A percentile compares a stretch with the other conserved stretches of the same genome.
Conservation (phyloP, 2,888 invertebrate species). For the Teleiodes luculella region DNA sequence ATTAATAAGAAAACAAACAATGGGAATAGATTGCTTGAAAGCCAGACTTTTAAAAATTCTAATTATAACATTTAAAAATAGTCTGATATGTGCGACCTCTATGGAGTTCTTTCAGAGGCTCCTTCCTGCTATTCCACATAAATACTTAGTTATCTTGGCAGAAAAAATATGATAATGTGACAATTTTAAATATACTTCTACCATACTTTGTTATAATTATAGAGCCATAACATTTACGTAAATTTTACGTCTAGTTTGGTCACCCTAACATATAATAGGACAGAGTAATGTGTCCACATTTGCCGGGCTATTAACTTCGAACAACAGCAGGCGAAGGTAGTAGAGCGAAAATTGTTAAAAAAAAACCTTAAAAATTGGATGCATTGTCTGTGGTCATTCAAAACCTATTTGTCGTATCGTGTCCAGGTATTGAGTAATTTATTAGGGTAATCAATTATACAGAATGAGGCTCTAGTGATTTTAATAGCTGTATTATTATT, state of each 20-base stretch:
- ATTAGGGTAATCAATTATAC: slow-evolving; percentile 11
- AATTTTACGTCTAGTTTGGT: slow-evolving; percentile 29
- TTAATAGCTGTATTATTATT: neutral
- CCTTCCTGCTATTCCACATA: no score
- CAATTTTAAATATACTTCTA: no score
- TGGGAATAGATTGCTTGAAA: no score
- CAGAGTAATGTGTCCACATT: slow-evolving; percentile 56
- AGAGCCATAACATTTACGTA: no score
- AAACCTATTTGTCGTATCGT: slow-evolving; percentile 11
- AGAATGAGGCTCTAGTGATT: slow-evolving; percentile 8
- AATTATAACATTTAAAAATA: no score
- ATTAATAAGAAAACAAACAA: no score
- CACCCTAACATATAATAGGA: slow-evolving; percentile 35
- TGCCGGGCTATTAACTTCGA: slow-evolving; percentile 55
- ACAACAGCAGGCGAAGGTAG: slow-evolving; percentile 43
- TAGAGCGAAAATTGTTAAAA: slow-evolving; percentile 37
- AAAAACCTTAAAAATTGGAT: slow-evolving; percentile 6
- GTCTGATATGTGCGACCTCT: no score
- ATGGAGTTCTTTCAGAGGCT: no score
- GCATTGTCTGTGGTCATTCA: slow-evolving; percentile 15
- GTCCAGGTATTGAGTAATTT: slow-evolving; percentile 12
- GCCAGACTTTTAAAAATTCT: no score
- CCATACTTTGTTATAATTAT: no score
- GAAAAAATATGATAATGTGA: no score
- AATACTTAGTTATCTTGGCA: no score